These are phyloP conservation scores for Drosophila histrio DNA, from an alignment of 2,888 invertebrate species.

Conservation along the genomic window DNA sequence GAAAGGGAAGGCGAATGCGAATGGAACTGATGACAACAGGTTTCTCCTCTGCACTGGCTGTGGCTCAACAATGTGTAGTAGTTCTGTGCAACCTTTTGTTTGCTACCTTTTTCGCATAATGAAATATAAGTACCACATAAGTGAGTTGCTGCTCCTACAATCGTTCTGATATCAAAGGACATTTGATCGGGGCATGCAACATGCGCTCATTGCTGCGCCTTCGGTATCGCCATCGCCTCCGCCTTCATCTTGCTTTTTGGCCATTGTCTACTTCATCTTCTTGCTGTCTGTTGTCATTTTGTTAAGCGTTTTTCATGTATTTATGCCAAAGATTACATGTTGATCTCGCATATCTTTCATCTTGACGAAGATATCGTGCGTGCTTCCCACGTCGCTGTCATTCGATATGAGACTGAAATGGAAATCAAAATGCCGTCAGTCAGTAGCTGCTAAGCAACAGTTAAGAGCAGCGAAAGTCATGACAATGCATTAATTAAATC, in stretches of 20 bases:
- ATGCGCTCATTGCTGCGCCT: slow-evolving; percentile 65
- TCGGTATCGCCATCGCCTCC: not conserved
- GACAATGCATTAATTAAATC: slow-evolving; percentile 69
- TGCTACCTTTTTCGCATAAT: slow-evolving; percentile 75
- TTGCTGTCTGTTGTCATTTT: slow-evolving; percentile 51
- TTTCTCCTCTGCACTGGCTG: slow-evolving; percentile 30
- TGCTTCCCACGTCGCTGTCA: slow-evolving; percentile 82
- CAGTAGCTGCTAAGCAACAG: slow-evolving; percentile 38
- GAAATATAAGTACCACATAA: slow-evolving; percentile 70
- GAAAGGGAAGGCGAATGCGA: slow-evolving; percentile 6
- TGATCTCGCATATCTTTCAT: slow-evolving; percentile 82
- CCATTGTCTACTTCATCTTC: slow-evolving; percentile 33
- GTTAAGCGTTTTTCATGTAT: slow-evolving; percentile 68
- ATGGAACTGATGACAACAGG: slow-evolving; percentile 61
- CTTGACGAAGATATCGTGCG: slow-evolving; percentile 62
- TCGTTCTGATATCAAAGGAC: slow-evolving; percentile 76
- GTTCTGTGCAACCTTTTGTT: slow-evolving; percentile 32
- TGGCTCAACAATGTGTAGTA: slow-evolving; percentile 25
- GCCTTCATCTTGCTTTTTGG: not conserved
- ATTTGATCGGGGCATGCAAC: slow-evolving; percentile 79
- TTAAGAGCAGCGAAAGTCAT: slow-evolving; percentile 51
- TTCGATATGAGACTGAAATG: slow-evolving; percentile 64
- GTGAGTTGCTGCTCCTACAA: slow-evolving; percentile 60
- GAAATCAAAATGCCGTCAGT: slow-evolving; percentile 79
- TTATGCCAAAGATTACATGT: slow-evolving; percentile 79